These are phyloP conservation scores for Stichopus horrens DNA, from an alignment of 53 echinoderm and acorn worm genomes.

Conservation along the genomic window DNA sequence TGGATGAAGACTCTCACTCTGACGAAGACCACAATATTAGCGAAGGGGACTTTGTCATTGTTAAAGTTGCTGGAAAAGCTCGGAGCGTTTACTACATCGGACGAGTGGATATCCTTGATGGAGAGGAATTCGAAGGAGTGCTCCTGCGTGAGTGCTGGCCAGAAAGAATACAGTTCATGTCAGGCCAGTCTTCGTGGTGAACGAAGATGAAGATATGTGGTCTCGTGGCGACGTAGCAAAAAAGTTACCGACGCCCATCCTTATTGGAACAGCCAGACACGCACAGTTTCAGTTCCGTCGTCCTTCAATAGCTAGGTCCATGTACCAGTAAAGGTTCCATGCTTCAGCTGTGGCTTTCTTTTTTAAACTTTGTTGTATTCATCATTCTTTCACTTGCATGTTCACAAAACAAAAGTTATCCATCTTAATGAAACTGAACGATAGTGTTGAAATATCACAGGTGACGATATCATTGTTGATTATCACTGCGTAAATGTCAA, in stretches of 20 bases:
- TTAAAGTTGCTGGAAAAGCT: slow-evolving; percentile 57
- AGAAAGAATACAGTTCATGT: slow-evolving; percentile 11
- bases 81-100: slow-evolving; percentile 51
- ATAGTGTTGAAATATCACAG: no score
- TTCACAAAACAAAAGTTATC: background rate
- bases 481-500: no score
- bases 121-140: slow-evolving; percentile 56
- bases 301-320: background rate
- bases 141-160: slow-evolving; percentile 63
- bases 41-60: slow-evolving; percentile 59
- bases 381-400: slow-evolving; percentile 1
- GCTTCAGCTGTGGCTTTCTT: background rate
- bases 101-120: slow-evolving; percentile 56
- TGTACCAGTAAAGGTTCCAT: background rate
- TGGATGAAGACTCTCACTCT: background rate
- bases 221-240: background rate
- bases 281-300: slow-evolving; percentile 10
- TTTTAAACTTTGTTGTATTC: background rate
- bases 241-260: slow-evolving; percentile 5
- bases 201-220: background rate
- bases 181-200: background rate
- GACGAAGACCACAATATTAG: slow-evolving; percentile 28
- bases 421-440: no score
- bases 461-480: no score
- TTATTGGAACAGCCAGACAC: slow-evolving; percentile 1